Evolutionary conservation across 2,797 vertebrate species (phyloP).

Genomic region (Manis pentadactyla): DNA sequence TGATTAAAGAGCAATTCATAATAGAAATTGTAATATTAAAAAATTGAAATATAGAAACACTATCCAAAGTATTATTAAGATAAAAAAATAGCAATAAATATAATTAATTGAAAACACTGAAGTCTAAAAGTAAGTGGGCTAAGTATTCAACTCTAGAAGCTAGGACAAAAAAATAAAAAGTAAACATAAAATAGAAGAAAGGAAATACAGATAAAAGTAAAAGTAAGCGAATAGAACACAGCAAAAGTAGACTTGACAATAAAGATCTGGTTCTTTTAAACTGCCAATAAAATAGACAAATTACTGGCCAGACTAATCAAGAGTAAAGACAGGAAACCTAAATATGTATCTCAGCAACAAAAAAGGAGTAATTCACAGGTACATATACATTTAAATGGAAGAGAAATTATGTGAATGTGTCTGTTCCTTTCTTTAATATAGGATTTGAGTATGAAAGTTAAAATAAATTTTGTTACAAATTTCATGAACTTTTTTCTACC

Average conservation of each 20-base stretch:
- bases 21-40: not conserved
- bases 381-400: not conserved
- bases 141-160: not conserved
- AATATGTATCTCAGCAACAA: not conserved
- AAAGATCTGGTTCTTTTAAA: slow-evolving; percentile 38
- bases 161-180: not conserved
- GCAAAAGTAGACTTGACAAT: not conserved
- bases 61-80: not conserved
- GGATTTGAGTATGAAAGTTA: not conserved
- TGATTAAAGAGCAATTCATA: not conserved
- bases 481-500: not conserved
- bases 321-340: not conserved
- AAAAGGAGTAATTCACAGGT: not conserved
- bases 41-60: not conserved
- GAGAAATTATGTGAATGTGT: not conserved
- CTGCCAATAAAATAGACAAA: not conserved
- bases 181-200: not conserved
- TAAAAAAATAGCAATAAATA: not conserved
- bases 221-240: slow-evolving; percentile 2
- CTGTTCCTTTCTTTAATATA: not conserved
- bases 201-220: not conserved
- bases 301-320: not conserved
- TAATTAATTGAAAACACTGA: not conserved
- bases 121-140: not conserved
- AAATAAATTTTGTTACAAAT: not conserved